Evolutionary conservation across 2,888 invertebrate genomes (phyloP).

Genomic region (Hemistola chrysoprasaria): DNA sequence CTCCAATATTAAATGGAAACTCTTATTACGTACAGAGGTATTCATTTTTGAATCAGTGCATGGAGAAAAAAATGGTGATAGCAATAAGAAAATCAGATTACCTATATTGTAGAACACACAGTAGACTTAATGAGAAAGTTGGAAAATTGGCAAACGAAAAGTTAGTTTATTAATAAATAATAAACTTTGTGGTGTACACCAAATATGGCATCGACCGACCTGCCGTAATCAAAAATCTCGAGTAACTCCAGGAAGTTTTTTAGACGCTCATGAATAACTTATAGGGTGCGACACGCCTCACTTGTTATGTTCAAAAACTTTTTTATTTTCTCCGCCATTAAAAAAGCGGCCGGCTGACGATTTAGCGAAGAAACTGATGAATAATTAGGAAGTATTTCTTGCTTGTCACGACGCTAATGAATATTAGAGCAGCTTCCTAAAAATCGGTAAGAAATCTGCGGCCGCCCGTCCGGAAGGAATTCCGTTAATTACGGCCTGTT

Average conservation of each 20-base stretch:
- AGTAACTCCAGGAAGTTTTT: constrained; percentile 51
- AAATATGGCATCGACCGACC: constrained; percentile 33
- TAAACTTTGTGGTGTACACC: too few species aligned
- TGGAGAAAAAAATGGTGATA: too few species aligned
- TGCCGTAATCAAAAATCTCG: constrained; percentile 61
- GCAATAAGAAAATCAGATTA: too few species aligned
- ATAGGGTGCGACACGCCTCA: constrained; percentile 62
- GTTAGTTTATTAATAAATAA: background rate
- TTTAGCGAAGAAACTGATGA: constrained; percentile 71
- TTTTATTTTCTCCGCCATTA: constrained; percentile 74
- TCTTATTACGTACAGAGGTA: too few species aligned
- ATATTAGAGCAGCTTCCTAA: constrained; percentile 63
- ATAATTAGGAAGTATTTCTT: constrained; percentile 78
- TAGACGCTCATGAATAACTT: constrained; percentile 71
- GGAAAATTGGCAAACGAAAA: too few species aligned
- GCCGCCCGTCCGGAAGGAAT: constrained; percentile 52
- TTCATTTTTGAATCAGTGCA: too few species aligned
- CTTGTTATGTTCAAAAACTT: constrained; percentile 74
- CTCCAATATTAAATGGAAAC: too few species aligned
- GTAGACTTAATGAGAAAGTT: too few species aligned
- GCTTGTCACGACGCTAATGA: constrained; percentile 77
- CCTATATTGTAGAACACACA: too few species aligned
- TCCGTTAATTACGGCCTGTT: constrained; percentile 66
- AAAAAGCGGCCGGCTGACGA: constrained; percentile 63
- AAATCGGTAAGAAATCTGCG: constrained; percentile 62